phyloP scores from a whole-genome alignment of 1,140 invertebrate species.

The Diabrotica undecimpunctata region DNA sequence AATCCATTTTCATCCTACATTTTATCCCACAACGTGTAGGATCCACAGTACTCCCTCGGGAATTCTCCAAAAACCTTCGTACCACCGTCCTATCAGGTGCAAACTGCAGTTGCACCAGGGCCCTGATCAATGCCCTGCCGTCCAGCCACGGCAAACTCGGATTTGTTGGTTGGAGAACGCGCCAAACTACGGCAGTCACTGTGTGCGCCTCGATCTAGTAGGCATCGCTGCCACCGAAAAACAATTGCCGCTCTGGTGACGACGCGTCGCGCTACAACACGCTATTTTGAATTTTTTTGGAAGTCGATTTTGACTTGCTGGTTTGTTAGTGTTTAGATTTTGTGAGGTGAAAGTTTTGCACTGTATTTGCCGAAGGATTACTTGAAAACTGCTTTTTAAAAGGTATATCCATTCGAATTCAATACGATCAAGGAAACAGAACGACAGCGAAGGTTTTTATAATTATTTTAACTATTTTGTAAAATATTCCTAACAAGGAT shows the following conservation, averaged over 20 bases:
- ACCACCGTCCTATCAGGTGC: conserved; percentile 3
- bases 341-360: too few species aligned
- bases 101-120: conserved; percentile 15
- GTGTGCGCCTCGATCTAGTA: conserved; percentile 9
- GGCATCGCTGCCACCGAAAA: conserved; percentile 2
- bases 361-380: too few species aligned
- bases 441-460: too few species aligned
- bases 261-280: conserved; percentile 6
- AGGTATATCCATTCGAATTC: too few species aligned
- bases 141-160: neutral
- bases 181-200: conserved; percentile 13
- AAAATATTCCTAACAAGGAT: too few species aligned
- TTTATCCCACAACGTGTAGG: too few species aligned
- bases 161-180: conserved; percentile 8
- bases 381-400: too few species aligned
- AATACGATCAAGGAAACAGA: too few species aligned
- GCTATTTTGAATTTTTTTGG: neutral
- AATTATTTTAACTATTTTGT: too few species aligned
- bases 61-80: neutral
- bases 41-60: neutral
- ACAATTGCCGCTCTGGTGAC: conserved; percentile 1
- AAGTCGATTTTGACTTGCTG: too few species aligned
- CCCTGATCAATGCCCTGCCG: conserved; percentile 3
- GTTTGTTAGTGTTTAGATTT: too few species aligned
- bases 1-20: too few species aligned